Conservation (phyloP, 2,113 vertebrate species). For the Riparia riparia region DNA sequence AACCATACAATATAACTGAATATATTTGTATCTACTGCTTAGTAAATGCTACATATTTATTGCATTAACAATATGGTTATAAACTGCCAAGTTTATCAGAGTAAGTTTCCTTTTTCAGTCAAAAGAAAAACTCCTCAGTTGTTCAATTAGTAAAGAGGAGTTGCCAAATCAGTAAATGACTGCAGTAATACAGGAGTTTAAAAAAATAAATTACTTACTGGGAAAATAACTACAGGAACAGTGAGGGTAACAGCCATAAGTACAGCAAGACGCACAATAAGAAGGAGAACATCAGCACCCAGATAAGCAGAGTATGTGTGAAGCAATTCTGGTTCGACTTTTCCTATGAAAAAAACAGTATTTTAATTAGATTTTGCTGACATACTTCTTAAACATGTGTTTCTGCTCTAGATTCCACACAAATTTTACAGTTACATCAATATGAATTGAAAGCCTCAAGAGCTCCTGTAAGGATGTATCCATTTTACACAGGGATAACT, state of each 20-base stretch:
- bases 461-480: background rate
- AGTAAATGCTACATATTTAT: background rate
- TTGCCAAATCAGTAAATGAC: background rate
- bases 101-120: background rate
- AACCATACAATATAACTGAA: background rate
- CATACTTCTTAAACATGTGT: background rate
- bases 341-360: constrained; percentile 67
- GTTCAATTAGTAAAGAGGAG: background rate
- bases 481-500: background rate
- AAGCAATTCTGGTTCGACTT: constrained; percentile 90
- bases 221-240: constrained; percentile 96
- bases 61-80: background rate
- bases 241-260: constrained; percentile 94
- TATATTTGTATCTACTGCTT: background rate
- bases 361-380: background rate
- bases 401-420: background rate
- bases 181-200: background rate
- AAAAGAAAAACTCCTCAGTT: background rate
- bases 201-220: constrained; percentile 80
- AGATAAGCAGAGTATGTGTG: constrained; percentile 90
- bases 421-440: background rate
- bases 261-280: constrained; percentile 93
- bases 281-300: constrained; percentile 85
- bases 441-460: background rate
- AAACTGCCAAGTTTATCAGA: background rate